Conservation (phyloP, 2,888 invertebrate species). For the Strigamia maritima region DNA sequence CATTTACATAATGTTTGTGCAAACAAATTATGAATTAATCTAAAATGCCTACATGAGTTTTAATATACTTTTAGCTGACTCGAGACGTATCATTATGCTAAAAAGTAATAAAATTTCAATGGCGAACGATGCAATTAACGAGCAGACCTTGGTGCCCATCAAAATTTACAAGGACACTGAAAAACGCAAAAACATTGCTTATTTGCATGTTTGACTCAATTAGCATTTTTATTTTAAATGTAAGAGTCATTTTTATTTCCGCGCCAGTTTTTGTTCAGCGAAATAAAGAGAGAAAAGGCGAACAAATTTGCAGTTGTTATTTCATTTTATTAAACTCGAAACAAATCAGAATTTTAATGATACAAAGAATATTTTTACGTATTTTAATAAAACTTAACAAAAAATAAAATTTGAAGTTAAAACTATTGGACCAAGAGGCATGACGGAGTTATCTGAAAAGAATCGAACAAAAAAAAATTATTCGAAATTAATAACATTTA, state of each 20-base stretch:
- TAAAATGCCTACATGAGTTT: neutral
- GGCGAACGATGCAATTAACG: neutral
- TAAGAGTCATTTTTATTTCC: no score
- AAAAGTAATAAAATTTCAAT: neutral
- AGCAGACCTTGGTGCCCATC: neutral
- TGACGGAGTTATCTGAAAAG: slow-evolving; percentile 9
- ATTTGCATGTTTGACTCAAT: slow-evolving; percentile 29
- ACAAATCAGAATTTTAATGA: no score
- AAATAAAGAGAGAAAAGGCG: neutral
- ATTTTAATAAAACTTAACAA: neutral
- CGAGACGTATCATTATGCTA: neutral
- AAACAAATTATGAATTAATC: no score
- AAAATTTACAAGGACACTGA: slow-evolving; percentile 12
- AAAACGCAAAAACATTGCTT: neutral
- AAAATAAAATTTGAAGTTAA: neutral
- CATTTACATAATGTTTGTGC: no score
- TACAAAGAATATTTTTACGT: neutral
- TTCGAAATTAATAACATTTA: no score
- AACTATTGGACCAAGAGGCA: slow-evolving; percentile 17
- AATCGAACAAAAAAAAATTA: neutral
- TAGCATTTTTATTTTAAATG: neutral
- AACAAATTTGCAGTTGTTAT: neutral
- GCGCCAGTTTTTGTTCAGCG: no score
- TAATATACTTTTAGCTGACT: neutral
- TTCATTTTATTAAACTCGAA: neutral